These are phyloP conservation scores for Bathynomus jamesi DNA, from an alignment of 1,140 invertebrate species.

Conservation along the genomic window DNA sequence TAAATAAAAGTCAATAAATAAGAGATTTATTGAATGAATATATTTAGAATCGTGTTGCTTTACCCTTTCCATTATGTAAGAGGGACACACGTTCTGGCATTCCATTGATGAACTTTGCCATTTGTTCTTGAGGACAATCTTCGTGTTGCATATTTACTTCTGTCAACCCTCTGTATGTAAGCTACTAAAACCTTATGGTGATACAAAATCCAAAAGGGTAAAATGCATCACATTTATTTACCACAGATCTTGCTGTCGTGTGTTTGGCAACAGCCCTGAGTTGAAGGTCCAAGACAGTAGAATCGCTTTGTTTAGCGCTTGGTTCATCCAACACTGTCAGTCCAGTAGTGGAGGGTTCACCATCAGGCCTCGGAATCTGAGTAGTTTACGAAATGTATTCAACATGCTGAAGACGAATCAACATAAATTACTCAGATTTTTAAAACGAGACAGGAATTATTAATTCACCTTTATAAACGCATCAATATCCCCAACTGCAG, in stretches of 20 bases:
- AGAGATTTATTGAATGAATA: too few species aligned
- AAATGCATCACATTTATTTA: too few species aligned
- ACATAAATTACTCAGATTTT: not conserved
- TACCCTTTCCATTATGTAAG: too few species aligned
- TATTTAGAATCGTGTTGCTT: too few species aligned
- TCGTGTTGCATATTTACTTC: too few species aligned
- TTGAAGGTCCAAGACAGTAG: conserved; percentile 85
- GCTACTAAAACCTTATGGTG: too few species aligned
- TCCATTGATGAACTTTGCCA: too few species aligned
- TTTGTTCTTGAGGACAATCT: too few species aligned
- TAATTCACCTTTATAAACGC: conserved; percentile 77
- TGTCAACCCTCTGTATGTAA: too few species aligned
- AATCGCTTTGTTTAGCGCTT: conserved; percentile 86
- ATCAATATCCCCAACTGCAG: conserved; percentile 95
- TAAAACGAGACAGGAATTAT: not conserved
- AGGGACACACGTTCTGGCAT: too few species aligned
- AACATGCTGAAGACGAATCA: not conserved
- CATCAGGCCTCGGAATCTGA: conserved; percentile 67
- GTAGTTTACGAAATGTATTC: not conserved
- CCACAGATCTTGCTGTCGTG: conserved; percentile 46
- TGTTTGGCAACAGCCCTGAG: conserved; percentile 74
- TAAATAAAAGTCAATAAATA: too few species aligned
- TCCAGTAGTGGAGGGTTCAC: conserved; percentile 62
- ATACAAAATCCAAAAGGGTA: too few species aligned
- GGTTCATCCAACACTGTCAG: conserved; percentile 89